Percentiles rank a stretch among this genome's conserved stretches.
Evolutionary conservation across 2,888 invertebrate species (phyloP).

Genomic region (Eupithecia subfuscata): DNA sequence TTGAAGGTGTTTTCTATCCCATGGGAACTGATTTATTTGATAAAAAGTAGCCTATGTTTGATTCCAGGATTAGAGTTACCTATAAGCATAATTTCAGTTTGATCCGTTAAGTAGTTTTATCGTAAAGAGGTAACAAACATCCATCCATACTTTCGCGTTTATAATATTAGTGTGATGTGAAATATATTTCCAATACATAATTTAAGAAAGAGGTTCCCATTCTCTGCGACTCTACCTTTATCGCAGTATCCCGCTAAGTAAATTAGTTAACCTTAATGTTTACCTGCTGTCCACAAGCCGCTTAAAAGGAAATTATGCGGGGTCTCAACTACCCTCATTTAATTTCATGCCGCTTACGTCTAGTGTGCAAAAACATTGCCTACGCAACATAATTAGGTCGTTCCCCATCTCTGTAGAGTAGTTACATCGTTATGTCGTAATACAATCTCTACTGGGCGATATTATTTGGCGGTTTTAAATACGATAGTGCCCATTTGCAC

Average conservation of each 20-base stretch:
- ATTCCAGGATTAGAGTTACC: too few species aligned
- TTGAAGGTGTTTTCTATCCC: too few species aligned
- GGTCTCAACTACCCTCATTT: slow-evolving; percentile 14
- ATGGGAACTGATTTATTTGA: too few species aligned
- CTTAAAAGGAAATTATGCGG: slow-evolving; percentile 25
- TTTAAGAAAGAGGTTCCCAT: neutral
- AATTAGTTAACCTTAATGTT: neutral
- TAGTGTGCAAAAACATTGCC: slow-evolving; percentile 17
- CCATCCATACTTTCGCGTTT: too few species aligned
- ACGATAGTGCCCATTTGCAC: slow-evolving; percentile 7
- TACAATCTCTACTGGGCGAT: slow-evolving; percentile 1
- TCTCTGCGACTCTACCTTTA: neutral
- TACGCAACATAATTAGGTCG: slow-evolving; percentile 26
- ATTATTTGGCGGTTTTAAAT: slow-evolving; percentile 5
- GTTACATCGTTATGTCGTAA: slow-evolving; percentile 17
- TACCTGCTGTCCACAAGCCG: neutral
- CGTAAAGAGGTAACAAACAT: too few species aligned
- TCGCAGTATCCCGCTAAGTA: neutral
- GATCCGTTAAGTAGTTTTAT: too few species aligned
- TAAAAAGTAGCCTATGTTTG: too few species aligned
- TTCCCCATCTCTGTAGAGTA: slow-evolving; percentile 18
- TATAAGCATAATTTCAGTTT: too few species aligned
- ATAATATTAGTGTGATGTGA: too few species aligned
- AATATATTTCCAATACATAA: neutral
- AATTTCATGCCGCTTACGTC: slow-evolving; percentile 19